Conservation (phyloP, 1,140 invertebrate species). For the Drosophila arizonae region DNA sequence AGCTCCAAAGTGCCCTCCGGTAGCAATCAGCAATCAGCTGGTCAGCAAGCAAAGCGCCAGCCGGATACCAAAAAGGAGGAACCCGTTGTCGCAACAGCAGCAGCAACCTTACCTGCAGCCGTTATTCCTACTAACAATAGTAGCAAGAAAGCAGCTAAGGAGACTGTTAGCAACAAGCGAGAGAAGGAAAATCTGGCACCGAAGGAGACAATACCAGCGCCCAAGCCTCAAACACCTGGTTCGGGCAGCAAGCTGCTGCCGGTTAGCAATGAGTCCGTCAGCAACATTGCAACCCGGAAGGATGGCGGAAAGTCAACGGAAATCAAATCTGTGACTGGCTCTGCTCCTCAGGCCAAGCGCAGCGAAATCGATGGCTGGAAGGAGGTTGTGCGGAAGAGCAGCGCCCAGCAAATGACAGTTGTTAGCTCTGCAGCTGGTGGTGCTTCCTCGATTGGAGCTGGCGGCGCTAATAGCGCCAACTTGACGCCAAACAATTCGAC, state of each 20-base stretch:
- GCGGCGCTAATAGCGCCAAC: slow-evolving; percentile 18
- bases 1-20: slow-evolving; percentile 27
- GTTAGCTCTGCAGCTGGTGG: not conserved
- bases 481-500: slow-evolving; percentile 34
- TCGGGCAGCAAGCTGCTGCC: slow-evolving; percentile 41
- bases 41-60: slow-evolving; percentile 47
- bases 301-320: slow-evolving; percentile 20
- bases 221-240: slow-evolving; percentile 45
- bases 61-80: slow-evolving; percentile 60
- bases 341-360: slow-evolving; percentile 47
- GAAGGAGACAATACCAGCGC: slow-evolving; percentile 58
- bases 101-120: slow-evolving; percentile 37
- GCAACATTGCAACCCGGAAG: slow-evolving; percentile 46
- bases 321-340: slow-evolving; percentile 1
- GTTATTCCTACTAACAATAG: slow-evolving; percentile 9
- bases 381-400: slow-evolving; percentile 95
- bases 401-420: slow-evolving; percentile 75
- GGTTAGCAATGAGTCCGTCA: slow-evolving; percentile 49
- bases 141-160: slow-evolving; percentile 47
- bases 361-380: slow-evolving; percentile 97
- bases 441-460: not conserved
- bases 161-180: slow-evolving; percentile 56
- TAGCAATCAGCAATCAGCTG: slow-evolving; percentile 22
- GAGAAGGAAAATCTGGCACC: slow-evolving; percentile 82
- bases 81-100: slow-evolving; percentile 14